These are phyloP conservation scores for Aurelia aurita complex sp. Pacific DNA, from an alignment of 30 jellyfish, hydroid and myxozoan genomes.

Conservation along the genomic window DNA sequence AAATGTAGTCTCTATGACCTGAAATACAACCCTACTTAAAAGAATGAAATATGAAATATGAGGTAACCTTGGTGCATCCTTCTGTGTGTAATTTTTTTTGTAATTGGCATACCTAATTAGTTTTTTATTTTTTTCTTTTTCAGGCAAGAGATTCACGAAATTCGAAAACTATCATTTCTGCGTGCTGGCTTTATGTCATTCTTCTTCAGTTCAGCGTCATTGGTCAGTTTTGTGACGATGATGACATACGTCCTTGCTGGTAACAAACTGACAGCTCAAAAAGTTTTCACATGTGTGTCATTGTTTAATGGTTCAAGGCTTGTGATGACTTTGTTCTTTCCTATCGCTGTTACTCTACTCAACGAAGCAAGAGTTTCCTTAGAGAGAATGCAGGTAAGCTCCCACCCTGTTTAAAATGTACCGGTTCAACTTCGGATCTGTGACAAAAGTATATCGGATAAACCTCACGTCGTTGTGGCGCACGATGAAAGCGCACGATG, in stretches of 20 bases:
- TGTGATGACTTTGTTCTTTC: conserved; percentile 75
- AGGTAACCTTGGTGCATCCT: too few species aligned
- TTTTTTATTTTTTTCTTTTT: not conserved
- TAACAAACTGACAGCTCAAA: conserved; percentile 68
- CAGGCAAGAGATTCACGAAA: conserved; percentile 76
- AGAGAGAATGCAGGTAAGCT: conserved; percentile 75
- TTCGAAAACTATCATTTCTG: conserved; percentile 54
- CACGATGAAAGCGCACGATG: too few species aligned
- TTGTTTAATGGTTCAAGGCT: conserved; percentile 72
- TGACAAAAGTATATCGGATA: not conserved
- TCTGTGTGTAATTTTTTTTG: too few species aligned
- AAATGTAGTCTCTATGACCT: too few species aligned
- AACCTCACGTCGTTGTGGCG: too few species aligned
- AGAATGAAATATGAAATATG: too few species aligned
- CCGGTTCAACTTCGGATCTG: too few species aligned
- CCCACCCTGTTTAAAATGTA: too few species aligned
- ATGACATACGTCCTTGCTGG: conserved; percentile 83
- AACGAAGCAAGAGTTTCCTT: conserved; percentile 80
- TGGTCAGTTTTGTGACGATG: conserved; percentile 80
- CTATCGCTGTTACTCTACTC: conserved; percentile 76
- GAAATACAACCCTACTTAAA: too few species aligned
- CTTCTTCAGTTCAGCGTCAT: conserved; percentile 86
- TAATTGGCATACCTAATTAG: too few species aligned
- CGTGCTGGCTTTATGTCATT: conserved; percentile 88
- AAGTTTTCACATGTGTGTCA: conserved; percentile 76